A percentile compares a stretch with the other conserved stretches of the same genome.
These are phyloP conservation scores for Myotis myotis DNA, from an alignment of 2,797 vertebrate genomes.

Conservation along the genomic window DNA sequence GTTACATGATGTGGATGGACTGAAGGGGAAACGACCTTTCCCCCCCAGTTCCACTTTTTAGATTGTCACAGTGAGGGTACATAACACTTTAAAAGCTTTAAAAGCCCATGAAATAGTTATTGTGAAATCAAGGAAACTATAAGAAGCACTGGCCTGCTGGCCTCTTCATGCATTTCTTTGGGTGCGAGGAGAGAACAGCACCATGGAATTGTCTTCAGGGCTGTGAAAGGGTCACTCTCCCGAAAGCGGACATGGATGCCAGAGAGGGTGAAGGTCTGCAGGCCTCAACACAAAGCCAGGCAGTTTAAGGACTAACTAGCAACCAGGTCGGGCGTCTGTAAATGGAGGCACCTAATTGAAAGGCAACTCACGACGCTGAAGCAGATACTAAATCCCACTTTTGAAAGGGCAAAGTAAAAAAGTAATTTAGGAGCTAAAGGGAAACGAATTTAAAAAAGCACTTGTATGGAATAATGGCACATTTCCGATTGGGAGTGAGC, in stretches of 20 bases:
- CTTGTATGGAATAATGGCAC: not conserved
- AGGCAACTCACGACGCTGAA: not conserved
- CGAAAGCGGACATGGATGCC: not conserved
- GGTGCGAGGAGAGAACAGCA: not conserved
- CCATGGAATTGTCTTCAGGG: not conserved
- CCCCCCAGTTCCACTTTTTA: not conserved
- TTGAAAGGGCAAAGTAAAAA: constrained; percentile 24
- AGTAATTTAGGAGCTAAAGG: constrained; percentile 17
- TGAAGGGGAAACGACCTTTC: not conserved
- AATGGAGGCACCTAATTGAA: not conserved
- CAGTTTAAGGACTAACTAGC: not conserved
- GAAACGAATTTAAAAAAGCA: not conserved
- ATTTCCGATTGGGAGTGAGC: not conserved
- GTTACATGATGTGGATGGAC: not conserved
- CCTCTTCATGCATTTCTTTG: not conserved
- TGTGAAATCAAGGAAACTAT: not conserved
- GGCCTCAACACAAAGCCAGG: not conserved
- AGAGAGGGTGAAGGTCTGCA: not conserved
- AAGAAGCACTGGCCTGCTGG: not conserved
- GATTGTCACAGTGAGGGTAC: not conserved
- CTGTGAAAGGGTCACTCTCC: not conserved
- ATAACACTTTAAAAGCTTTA: not conserved
- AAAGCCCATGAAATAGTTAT: not conserved
- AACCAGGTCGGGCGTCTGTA: not conserved
- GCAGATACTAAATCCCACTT: not conserved